Evolutionary conservation across 2,888 invertebrate species (phyloP).

Genomic region (Chaetogeoica ovagalla): DNA sequence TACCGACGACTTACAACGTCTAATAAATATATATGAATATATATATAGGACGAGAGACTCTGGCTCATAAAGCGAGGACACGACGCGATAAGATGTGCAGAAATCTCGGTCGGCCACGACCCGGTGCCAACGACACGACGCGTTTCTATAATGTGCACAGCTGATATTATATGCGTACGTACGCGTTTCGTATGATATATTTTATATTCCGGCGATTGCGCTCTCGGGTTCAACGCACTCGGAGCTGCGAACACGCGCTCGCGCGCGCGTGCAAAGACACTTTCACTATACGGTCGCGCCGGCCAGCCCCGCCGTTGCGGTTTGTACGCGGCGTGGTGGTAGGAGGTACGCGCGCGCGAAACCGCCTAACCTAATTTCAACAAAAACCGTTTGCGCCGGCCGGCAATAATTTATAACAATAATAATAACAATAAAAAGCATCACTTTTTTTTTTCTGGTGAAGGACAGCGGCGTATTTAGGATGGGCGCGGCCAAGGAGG

Average conservation of each 20-base stretch:
- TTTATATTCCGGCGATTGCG: background rate
- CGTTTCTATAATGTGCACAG: background rate
- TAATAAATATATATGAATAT: no score
- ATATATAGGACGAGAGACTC: no score
- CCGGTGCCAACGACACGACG: background rate
- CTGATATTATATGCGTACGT: no score
- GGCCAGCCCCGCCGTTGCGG: background rate
- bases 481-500: no score
- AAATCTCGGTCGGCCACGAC: slow-evolving; percentile 19
- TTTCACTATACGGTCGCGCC: slow-evolving; percentile 22
- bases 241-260: no score
- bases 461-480: no score
- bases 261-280: background rate
- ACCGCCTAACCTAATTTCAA: slow-evolving; percentile 46
- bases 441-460: no score
- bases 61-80: no score
- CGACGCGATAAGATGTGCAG: background rate
- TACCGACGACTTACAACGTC: no score
- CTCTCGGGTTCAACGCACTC: slow-evolving; percentile 31
- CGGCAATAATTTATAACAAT: no score
- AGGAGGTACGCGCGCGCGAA: slow-evolving; percentile 6
- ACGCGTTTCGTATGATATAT: background rate
- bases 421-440: no score
- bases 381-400: no score
- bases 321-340: background rate